Percentiles rank a stretch among this genome's conserved stretches.
Evolutionary conservation across 2,888 invertebrate genomes (phyloP).

Genomic region (Petrolisthes cinctipes): DNA sequence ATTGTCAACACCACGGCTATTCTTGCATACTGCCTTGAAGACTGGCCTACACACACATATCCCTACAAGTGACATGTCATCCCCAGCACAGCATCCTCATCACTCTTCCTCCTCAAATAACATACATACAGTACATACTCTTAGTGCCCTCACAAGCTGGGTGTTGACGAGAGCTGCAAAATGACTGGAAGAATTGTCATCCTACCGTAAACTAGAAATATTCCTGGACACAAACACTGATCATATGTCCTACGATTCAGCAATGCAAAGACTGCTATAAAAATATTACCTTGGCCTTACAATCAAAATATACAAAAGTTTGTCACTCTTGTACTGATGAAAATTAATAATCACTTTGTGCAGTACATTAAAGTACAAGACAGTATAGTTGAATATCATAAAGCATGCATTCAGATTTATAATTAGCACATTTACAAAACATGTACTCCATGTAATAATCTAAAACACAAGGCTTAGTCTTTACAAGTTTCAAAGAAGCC

Average conservation of each 20-base stretch:
- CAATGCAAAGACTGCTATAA: constrained; percentile 61
- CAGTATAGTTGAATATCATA: constrained; percentile 58
- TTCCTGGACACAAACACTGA: constrained; percentile 53
- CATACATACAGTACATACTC: not conserved
- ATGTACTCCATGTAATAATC: constrained; percentile 56
- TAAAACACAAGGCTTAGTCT: constrained; percentile 60
- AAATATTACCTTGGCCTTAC: constrained; percentile 60
- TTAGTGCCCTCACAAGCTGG: constrained; percentile 43
- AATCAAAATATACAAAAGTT: constrained; percentile 60
- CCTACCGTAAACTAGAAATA: constrained; percentile 54
- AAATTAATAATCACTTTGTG: constrained; percentile 61
- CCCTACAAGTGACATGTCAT: no score
- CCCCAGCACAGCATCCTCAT: no score
- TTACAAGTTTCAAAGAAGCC: constrained; percentile 57
- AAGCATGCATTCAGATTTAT: constrained; percentile 59
- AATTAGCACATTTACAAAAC: constrained; percentile 61
- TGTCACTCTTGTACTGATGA: constrained; percentile 62
- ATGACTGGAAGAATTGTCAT: constrained; percentile 61
- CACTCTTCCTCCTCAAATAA: no score
- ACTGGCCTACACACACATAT: no score
- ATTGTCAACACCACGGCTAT: no score
- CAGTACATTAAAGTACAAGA: constrained; percentile 61
- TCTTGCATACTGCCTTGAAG: no score
- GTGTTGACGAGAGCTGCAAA: constrained; percentile 52
- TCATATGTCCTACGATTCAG: constrained; percentile 47